Conservation (phyloP, 2,113 vertebrate genomes). For the Pachyramphus minor region DNA sequence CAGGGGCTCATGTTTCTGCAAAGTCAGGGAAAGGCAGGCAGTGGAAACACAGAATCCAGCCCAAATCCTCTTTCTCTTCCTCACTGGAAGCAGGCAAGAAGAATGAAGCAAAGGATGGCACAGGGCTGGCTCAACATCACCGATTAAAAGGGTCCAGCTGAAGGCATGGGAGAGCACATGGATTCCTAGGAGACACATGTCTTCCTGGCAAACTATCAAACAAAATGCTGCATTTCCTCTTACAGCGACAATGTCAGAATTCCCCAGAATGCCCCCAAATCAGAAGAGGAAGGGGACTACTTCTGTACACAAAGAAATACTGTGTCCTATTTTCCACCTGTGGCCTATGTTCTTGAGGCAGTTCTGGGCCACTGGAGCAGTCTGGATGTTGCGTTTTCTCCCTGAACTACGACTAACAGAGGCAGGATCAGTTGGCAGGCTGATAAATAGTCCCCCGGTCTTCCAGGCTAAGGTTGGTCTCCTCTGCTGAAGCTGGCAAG, state of each 20-base stretch:
- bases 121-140: background rate
- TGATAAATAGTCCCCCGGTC: background rate
- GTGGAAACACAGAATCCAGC: background rate
- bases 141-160: background rate
- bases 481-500: background rate
- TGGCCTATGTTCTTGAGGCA: background rate
- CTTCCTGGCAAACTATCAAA: background rate
- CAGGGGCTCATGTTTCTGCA: background rate
- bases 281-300: background rate
- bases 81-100: background rate
- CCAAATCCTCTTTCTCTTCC: background rate
- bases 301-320: fast-evolving
- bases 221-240: background rate
- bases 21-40: background rate
- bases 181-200: background rate
- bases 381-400: background rate
- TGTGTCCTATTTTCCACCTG: background rate
- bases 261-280: background rate
- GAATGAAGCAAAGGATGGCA: background rate
- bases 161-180: background rate
- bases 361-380: background rate
- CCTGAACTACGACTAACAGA: background rate
- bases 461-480: fast-evolving
- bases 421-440: fast-evolving
- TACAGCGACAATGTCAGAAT: background rate